These are phyloP conservation scores for Lemur catta DNA, from an alignment of 2,797 vertebrate species.

Conservation along the genomic window DNA sequence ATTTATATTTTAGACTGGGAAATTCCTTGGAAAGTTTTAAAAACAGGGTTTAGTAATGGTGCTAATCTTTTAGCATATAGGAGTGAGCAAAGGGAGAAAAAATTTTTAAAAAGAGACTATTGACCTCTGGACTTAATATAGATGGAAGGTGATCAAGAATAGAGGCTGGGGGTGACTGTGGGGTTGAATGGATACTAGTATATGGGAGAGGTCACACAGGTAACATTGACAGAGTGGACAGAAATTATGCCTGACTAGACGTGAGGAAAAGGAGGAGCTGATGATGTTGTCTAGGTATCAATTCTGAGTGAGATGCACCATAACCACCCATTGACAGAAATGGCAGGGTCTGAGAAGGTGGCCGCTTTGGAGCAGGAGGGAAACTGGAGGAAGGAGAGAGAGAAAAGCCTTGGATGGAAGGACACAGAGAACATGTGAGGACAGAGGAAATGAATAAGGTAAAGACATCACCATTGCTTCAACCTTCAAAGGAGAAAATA, in stretches of 20 bases:
- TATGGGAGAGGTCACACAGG: background rate
- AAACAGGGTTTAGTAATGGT: background rate
- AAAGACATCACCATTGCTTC: background rate
- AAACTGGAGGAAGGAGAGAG: background rate
- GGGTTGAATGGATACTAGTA: no score
- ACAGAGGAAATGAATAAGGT: background rate
- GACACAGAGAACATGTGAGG: background rate
- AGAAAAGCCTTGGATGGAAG: constrained; percentile 21
- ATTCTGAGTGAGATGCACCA: background rate
- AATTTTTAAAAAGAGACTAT: background rate
- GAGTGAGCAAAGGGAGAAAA: background rate
- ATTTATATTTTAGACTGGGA: background rate
- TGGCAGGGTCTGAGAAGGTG: background rate
- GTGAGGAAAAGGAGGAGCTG: background rate
- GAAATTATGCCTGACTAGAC: background rate
- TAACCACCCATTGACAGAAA: background rate
- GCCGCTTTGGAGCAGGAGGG: background rate
- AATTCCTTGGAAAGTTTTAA: background rate
- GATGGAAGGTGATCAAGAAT: background rate
- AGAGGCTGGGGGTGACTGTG: rapidly evolving
- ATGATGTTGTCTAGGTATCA: background rate
- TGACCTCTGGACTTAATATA: background rate
- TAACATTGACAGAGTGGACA: background rate
- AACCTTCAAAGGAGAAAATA: constrained; percentile 23
- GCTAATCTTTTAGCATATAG: background rate